Conservation (phyloP, 2,888 invertebrate species). For the Drosophila merina region DNA sequence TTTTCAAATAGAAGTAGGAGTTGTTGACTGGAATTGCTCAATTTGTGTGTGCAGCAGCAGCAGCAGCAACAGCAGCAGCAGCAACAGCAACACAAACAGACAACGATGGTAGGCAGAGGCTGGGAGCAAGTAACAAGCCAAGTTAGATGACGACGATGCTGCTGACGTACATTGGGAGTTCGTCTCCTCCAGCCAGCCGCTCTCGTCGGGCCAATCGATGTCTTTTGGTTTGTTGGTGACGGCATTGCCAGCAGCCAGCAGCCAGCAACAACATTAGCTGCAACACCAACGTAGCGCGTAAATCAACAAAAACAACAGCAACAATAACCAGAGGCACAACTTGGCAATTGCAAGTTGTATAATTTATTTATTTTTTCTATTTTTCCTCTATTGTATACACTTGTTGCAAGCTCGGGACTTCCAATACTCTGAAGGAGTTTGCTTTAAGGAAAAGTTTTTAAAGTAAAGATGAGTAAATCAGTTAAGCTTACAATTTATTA, state of each 20-base stretch:
- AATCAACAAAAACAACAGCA: conserved; percentile 20
- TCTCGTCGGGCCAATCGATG: conserved; percentile 19
- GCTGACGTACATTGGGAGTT: conserved; percentile 53
- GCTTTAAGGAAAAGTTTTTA: not conserved
- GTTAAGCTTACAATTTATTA: too few species aligned
- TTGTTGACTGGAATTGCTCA: conserved; percentile 80
- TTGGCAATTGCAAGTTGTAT: conserved; percentile 56
- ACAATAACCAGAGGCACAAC: conserved; percentile 20
- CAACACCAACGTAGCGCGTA: conserved; percentile 58
- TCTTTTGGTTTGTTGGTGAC: conserved; percentile 46
- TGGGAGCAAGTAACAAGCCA: conserved; percentile 55
- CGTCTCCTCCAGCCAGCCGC: conserved; percentile 38
- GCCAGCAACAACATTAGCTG: conserved; percentile 25
- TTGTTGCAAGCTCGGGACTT: conserved; percentile 16
- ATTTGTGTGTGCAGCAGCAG: conserved; percentile 68
- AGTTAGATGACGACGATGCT: conserved; percentile 36
- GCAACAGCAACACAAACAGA: conserved; percentile 34
- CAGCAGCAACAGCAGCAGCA: conserved; percentile 36
- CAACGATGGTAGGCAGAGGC: conserved; percentile 34
- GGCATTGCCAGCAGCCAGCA: conserved; percentile 43
- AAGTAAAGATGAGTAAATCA: not conserved
- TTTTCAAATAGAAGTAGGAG: conserved; percentile 78
- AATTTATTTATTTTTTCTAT: conserved; percentile 55
- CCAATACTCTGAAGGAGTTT: not conserved
- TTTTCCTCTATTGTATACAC: conserved; percentile 35